A percentile compares a stretch with the other conserved stretches of the same genome.
phyloP scores from a whole-genome alignment of 2,888 invertebrate genomes.

The Atrina japonica region DNA sequence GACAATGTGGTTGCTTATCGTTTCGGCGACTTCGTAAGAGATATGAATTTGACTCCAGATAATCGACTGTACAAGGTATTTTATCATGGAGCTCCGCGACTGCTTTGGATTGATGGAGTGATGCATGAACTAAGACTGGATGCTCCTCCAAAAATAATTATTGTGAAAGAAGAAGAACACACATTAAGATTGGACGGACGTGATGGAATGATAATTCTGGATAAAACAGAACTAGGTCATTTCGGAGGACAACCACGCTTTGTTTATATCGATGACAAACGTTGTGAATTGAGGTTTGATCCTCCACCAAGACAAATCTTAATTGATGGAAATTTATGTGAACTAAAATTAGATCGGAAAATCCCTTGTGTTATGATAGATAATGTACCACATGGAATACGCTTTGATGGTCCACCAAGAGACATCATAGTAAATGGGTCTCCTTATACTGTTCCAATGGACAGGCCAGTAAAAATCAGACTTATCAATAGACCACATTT shows the following conservation, averaged over 20 bases:
- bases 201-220: conserved; percentile 90
- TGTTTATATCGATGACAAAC: conserved; percentile 89
- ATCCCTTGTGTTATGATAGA: conserved; percentile 79
- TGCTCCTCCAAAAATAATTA: conserved; percentile 83
- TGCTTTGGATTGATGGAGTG: conserved; percentile 77
- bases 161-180: conserved; percentile 89
- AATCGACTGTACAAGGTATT: conserved; percentile 63
- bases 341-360: conserved; percentile 70
- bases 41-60: conserved; percentile 56
- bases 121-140: conserved; percentile 76
- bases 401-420: conserved; percentile 94
- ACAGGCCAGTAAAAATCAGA: conserved; percentile 82
- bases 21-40: conserved; percentile 74
- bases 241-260: conserved; percentile 91
- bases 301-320: conserved; percentile 96
- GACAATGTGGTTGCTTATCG: conserved; percentile 70
- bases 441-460: conserved; percentile 82
- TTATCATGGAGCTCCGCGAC: conserved; percentile 72
- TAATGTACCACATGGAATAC: conserved; percentile 84
- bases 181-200: conserved; percentile 92
- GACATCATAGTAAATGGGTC: conserved; percentile 94
- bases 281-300: conserved; percentile 88
- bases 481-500: conserved; percentile 70
- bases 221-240: conserved; percentile 85
- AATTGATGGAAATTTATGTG: conserved; percentile 83